Evolutionary conservation across 2,797 vertebrate species (phyloP).

Genomic region (Hypotaenidia philippensis): DNA sequence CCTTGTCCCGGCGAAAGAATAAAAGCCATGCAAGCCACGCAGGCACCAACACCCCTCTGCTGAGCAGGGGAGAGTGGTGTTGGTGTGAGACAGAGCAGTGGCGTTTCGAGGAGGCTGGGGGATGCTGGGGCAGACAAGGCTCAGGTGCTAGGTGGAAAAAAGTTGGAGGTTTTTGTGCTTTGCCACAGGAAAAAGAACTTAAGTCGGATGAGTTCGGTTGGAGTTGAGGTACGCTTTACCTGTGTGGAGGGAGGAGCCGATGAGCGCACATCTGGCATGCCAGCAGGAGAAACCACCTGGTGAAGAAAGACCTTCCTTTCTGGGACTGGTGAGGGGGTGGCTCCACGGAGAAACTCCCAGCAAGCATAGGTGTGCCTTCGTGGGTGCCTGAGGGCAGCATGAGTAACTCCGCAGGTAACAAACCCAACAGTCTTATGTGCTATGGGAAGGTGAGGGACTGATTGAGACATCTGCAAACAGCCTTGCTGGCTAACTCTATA

Average conservation of each 20-base stretch:
- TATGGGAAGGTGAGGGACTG: background rate
- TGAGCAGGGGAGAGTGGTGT: background rate
- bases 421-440: background rate
- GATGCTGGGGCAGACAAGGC: background rate
- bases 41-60: background rate
- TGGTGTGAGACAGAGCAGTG: background rate
- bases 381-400: background rate
- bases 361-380: accelerated
- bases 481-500: background rate
- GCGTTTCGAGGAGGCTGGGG: background rate
- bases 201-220: background rate
- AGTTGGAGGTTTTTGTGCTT: background rate
- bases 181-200: background rate
- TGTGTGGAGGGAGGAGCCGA: background rate
- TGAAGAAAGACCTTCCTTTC: background rate
- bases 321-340: background rate
- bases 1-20: background rate
- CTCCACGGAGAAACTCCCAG: background rate
- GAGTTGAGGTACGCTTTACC: background rate
- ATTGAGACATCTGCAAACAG: constrained; percentile 7
- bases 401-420: background rate
- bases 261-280: background rate
- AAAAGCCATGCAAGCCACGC: background rate
- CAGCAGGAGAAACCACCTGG: background rate
- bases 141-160: background rate